phyloP scores from a whole-genome alignment of 2,797 vertebrate genomes.

The Odontamblyopus lacepedii region DNA sequence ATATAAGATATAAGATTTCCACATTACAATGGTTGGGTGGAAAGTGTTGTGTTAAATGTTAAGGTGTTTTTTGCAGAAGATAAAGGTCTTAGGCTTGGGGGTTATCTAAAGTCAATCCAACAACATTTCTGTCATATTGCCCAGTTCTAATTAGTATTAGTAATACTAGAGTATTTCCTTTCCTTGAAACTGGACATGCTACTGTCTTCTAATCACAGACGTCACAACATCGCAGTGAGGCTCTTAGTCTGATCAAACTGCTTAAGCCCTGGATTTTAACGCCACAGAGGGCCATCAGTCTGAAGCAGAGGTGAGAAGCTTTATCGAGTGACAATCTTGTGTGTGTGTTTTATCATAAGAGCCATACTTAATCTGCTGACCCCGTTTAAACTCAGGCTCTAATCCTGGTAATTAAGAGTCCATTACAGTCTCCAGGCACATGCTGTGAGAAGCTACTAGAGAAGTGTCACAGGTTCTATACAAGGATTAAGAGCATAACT shows the following conservation, averaged over 20 bases:
- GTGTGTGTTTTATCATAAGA: conserved; percentile 29
- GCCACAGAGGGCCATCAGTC: conserved; percentile 78
- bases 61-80: too few species aligned
- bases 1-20: too few species aligned
- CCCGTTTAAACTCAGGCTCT: conserved; percentile 21
- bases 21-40: too few species aligned
- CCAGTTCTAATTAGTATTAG: too few species aligned
- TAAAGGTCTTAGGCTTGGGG: too few species aligned
- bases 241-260: conserved; percentile 80
- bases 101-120: too few species aligned
- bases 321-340: conserved; percentile 42
- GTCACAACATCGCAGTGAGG: conserved; percentile 68
- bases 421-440: not conserved
- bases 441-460: not conserved
- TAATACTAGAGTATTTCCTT: too few species aligned
- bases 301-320: conserved; percentile 76
- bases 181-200: not conserved
- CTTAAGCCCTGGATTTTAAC: conserved; percentile 71
- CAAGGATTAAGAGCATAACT: not conserved
- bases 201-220: not conserved
- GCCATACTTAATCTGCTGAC: conserved; percentile 33
- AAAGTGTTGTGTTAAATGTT: too few species aligned
- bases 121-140: too few species aligned
- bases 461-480: not conserved
- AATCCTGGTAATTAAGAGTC: conserved; percentile 10